These are phyloP conservation scores for Cryptosula pallasiana DNA, from an alignment of 2,888 invertebrate genomes.

Conservation along the genomic window DNA sequence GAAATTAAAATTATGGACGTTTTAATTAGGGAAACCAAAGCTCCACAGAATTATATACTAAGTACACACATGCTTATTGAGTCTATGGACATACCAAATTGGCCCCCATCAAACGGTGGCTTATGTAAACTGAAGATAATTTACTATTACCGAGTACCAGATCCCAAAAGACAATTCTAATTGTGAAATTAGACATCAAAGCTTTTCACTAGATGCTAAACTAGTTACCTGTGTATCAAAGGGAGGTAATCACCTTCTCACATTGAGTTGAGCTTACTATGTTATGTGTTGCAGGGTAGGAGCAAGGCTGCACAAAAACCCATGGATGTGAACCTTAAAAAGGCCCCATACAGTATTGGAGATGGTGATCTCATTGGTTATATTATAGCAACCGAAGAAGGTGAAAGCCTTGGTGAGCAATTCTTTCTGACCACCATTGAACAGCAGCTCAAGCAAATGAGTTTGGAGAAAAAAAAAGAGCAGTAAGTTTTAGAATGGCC, in stretches of 20 bases:
- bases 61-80: too few relatives aligned
- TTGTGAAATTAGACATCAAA: not conserved
- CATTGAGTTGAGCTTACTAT: too few relatives aligned
- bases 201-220: too few relatives aligned
- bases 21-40: too few relatives aligned
- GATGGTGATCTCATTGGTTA: conserved; percentile 19
- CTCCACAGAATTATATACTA: too few relatives aligned
- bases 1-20: too few relatives aligned
- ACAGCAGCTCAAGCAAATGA: not conserved
- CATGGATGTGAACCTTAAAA: not conserved
- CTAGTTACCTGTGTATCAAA: too few relatives aligned
- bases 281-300: not conserved
- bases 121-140: not conserved
- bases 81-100: too few relatives aligned
- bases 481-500: not conserved
- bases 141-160: not conserved
- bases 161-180: not conserved
- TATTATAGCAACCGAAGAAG: not conserved
- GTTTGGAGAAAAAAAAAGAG: not conserved
- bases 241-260: too few relatives aligned
- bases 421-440: not conserved
- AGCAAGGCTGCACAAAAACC: not conserved
- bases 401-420: not conserved
- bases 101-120: too few relatives aligned
- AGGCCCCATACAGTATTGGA: conserved; percentile 8